Percentiles rank a stretch among this genome's conserved stretches.
phyloP scores from a whole-genome alignment of 2,113 vertebrate genomes.

The Tyto alba region DNA sequence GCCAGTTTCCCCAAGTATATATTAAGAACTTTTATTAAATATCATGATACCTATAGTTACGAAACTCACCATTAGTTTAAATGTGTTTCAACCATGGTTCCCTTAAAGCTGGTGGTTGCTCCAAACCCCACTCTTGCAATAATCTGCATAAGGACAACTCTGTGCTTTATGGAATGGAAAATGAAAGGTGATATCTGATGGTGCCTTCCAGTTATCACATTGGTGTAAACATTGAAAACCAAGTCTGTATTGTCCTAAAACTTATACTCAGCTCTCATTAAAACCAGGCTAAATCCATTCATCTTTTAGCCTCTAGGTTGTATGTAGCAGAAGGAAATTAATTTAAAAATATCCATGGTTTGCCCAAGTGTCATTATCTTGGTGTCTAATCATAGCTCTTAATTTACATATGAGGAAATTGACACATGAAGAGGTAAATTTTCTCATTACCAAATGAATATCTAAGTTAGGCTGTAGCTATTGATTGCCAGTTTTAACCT shows the following conservation, averaged over 20 bases:
- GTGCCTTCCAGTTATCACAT: neutral
- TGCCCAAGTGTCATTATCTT: constrained; percentile 46
- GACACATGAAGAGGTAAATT: constrained; percentile 35
- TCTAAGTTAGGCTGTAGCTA: neutral
- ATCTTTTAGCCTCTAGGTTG: constrained; percentile 16
- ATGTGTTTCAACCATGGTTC: neutral
- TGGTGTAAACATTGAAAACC: neutral
- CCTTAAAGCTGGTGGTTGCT: neutral
- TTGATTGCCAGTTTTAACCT: constrained; percentile 39
- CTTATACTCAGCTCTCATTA: neutral
- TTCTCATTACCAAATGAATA: constrained; percentile 36
- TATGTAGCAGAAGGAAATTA: constrained; percentile 2
- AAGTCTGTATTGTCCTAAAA: neutral
- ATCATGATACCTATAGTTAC: neutral
- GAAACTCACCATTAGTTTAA: neutral
- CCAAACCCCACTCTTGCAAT: neutral
- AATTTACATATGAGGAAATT: constrained; percentile 55
- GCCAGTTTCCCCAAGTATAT: neutral
- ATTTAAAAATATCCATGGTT: constrained; percentile 13
- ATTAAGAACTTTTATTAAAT: neutral
- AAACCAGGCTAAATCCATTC: neutral
- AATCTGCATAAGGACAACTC: neutral
- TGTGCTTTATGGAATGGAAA: neutral
- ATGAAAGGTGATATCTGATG: neutral
- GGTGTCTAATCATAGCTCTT: constrained; percentile 40